A percentile compares a stretch with the other conserved stretches of the same genome.
Conservation (phyloP, 2,797 vertebrate species). For the Cynodonichthys magdalenae region DNA sequence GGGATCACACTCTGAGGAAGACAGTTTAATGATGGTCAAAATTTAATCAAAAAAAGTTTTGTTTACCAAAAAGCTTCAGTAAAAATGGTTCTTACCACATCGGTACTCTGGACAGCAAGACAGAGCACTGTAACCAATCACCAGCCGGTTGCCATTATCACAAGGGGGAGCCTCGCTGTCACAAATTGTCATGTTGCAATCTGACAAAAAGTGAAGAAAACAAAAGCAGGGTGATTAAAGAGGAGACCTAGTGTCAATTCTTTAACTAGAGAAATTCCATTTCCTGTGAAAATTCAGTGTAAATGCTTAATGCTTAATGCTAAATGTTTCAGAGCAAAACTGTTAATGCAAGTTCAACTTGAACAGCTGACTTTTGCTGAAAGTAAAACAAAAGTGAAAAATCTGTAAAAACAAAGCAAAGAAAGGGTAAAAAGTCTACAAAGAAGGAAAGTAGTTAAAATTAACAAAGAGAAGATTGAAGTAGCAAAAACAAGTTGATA, state of each 20-base stretch:
- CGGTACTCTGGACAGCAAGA: slow-evolving; percentile 95
- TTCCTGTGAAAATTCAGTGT: too few species aligned
- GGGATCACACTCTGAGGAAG: slow-evolving; percentile 89
- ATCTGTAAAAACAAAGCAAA: too few species aligned
- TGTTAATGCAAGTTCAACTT: too few species aligned
- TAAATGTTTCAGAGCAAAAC: too few species aligned
- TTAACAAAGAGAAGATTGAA: too few species aligned
- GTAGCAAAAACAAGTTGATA: too few species aligned
- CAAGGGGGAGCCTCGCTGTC: slow-evolving; percentile 84
- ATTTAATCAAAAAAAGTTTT: not conserved
- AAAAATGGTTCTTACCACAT: slow-evolving; percentile 86
- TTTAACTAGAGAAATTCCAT: not conserved
- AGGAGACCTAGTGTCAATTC: not conserved
- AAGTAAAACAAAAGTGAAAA: too few species aligned
- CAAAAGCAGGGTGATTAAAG: not conserved
- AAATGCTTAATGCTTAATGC: too few species aligned
- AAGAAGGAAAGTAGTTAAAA: too few species aligned
- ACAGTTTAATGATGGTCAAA: slow-evolving; percentile 26
- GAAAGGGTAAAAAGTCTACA: too few species aligned
- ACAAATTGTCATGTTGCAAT: slow-evolving; percentile 93
- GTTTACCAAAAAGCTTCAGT: not conserved
- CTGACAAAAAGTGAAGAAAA: slow-evolving; percentile 67
- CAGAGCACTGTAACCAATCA: slow-evolving; percentile 84
- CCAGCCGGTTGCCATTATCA: slow-evolving; percentile 85
- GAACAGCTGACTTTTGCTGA: too few species aligned